phyloP scores from a whole-genome alignment of 2,888 invertebrate species.

The Caenorhabditis sp. region DNA sequence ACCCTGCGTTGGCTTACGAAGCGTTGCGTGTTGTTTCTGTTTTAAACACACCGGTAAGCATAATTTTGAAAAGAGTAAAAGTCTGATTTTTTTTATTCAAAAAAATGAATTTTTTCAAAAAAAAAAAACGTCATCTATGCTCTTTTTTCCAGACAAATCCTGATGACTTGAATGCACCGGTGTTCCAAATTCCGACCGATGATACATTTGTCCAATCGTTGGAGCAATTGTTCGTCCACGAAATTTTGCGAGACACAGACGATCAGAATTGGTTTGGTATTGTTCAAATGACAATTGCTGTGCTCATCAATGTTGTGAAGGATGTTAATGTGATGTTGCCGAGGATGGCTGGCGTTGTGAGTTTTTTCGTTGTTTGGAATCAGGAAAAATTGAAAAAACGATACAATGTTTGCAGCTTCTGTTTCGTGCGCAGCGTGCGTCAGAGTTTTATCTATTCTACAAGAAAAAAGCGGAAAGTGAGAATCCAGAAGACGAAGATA shows the following conservation, averaged over 20 bases:
- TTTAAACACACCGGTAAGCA: constrained; percentile 3
- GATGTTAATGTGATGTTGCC: constrained; percentile 37
- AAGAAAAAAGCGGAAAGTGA: constrained; percentile 5
- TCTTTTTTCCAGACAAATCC: not conserved
- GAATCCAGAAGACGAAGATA: not conserved
- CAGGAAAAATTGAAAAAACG: not conserved
- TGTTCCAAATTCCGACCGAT: constrained; percentile 35
- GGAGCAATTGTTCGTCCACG: constrained; percentile 37
- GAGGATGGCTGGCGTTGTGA: constrained; percentile 11
- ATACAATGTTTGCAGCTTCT: constrained; percentile 11
- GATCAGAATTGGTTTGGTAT: constrained; percentile 40
- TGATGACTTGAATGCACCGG: not conserved
- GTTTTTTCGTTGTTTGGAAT: not conserved
- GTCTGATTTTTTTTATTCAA: no score
- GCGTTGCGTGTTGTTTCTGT: constrained; percentile 32
- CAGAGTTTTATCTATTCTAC: constrained; percentile 28
- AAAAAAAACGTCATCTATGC: no score
- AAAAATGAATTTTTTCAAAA: no score
- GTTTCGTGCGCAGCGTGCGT: constrained; percentile 13
- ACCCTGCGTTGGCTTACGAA: constrained; percentile 20
- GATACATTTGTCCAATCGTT: constrained; percentile 40
- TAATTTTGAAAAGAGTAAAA: no score
- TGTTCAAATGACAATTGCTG: constrained; percentile 23
- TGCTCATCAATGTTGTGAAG: constrained; percentile 38
- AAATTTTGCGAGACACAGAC: constrained; percentile 20